A percentile compares a stretch with the other conserved stretches of the same genome.
These are phyloP conservation scores for Rhinoraja longicauda DNA, from an alignment of 2,797 vertebrate genomes.

Conservation along the genomic window DNA sequence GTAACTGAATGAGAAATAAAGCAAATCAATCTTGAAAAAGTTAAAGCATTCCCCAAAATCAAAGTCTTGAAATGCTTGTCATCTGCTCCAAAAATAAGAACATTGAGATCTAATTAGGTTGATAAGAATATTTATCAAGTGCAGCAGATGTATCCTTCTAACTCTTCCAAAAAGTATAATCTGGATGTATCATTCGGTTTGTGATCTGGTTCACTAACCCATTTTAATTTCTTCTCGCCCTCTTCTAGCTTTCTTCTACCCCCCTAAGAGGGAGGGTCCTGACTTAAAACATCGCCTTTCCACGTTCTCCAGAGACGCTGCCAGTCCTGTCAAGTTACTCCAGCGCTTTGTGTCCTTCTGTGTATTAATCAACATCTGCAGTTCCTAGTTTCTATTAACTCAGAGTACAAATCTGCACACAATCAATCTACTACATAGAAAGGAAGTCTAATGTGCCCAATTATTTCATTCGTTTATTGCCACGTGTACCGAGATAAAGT, in stretches of 20 bases:
- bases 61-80: neutral
- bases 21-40: neutral
- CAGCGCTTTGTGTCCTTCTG: too few relatives aligned
- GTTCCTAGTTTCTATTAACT: too few relatives aligned
- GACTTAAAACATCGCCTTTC: too few relatives aligned
- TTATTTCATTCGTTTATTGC: too few relatives aligned
- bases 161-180: neutral
- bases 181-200: neutral
- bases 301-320: too few relatives aligned
- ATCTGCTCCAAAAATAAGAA: neutral
- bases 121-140: neutral
- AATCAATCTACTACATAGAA: neutral
- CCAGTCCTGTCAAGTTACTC: too few relatives aligned
- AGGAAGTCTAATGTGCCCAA: neutral
- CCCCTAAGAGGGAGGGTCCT: too few relatives aligned
- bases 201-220: neutral
- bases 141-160: neutral
- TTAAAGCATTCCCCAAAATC: neutral
- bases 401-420: neutral
- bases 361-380: too few relatives aligned
- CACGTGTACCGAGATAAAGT: too few relatives aligned
- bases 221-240: neutral
- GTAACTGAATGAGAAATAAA: neutral
- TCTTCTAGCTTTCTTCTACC: too few relatives aligned
- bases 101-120: neutral